These are phyloP conservation scores for Isichthys henryi DNA, from an alignment of 2,113 vertebrate genomes.

Conservation along the genomic window DNA sequence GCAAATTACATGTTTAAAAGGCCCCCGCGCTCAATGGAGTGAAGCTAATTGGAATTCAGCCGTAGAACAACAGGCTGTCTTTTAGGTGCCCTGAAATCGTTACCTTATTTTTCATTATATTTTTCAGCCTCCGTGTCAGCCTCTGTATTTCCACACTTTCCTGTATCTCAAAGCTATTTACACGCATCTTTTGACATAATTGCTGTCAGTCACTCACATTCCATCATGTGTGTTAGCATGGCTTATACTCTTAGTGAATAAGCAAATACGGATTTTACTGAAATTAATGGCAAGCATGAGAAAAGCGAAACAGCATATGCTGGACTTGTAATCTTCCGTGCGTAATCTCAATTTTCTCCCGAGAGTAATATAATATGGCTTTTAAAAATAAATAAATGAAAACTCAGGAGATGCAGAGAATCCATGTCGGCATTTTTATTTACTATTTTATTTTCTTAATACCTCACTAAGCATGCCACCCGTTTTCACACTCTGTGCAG, in stretches of 20 bases:
- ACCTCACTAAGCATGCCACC: not conserved
- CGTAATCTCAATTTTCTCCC: not conserved
- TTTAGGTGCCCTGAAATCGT: constrained; percentile 16
- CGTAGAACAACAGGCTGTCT: constrained; percentile 20
- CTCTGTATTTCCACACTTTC: constrained; percentile 5
- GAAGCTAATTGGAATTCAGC: constrained; percentile 26
- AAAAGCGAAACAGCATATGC: not conserved
- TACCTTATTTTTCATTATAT: not conserved
- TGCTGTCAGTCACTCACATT: constrained; percentile 21
- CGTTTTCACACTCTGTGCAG: not conserved
- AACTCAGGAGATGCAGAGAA: not conserved
- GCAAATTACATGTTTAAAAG: not conserved
- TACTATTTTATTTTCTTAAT: not conserved
- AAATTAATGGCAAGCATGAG: not conserved
- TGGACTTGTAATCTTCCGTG: not conserved
- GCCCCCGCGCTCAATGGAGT: constrained; percentile 7
- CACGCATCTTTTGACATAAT: constrained; percentile 18
- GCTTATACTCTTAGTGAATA: not conserved
- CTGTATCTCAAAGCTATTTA: constrained; percentile 9
- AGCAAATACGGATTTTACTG: not conserved
- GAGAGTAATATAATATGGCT: not conserved
- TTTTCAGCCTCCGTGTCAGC: not conserved
- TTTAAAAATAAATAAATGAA: constrained; percentile 5
- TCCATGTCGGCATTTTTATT: not conserved
- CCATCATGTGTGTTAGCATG: constrained; percentile 19